Base-by-base conservation (phyloP, 2,888 invertebrate species). In the Orthosia incerta region DNA sequence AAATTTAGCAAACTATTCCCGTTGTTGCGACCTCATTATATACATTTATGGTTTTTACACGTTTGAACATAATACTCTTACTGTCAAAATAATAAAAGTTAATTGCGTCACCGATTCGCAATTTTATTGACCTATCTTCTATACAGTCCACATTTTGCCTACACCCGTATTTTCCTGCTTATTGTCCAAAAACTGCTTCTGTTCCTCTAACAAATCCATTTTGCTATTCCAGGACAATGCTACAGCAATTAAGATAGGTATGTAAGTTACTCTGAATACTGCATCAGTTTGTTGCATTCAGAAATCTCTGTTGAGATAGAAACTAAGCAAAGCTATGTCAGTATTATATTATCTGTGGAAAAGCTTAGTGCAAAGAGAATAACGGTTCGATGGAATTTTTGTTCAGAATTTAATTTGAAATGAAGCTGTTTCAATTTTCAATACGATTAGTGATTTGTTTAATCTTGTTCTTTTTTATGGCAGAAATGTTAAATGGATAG, bases 171-270 rank as follows among this genome's bases (percentile, higher is more conserved):
- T 20, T 51, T 26, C 26, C 55, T 13, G 16, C 46, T 46, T 64
- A 51, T 50, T 46, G 11, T 57, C n/a, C 45, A n/a, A 61, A 18
- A 62, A 48, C 66, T 2, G 20, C 39, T 62, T 70, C 23, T 60
- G 51, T 59, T 50, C 7, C 31, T 66, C 2, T 31, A 13, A 66
- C 23, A 48, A 53, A 62, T 53, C 11, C 11, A 61, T 20, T 64
- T 65, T 3, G 18, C 15, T 53, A 56, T 64, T 64, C 51, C 31
- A 20, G 50, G 31, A 48, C 60, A 59, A 31, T 16, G 46, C 50
- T 61, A 18, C 67, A 55, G 56, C 64, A 78, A 78, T 78, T 68
- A 65, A 55, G 11, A 20, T 26, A 68, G 67, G 39, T 61, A 72
- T 72, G 51, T 63, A 11, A 63, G 51, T 13, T 53, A n/a, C 31